Conservation (phyloP, 1,140 invertebrate species). For the Drosophila novamexicana region DNA sequence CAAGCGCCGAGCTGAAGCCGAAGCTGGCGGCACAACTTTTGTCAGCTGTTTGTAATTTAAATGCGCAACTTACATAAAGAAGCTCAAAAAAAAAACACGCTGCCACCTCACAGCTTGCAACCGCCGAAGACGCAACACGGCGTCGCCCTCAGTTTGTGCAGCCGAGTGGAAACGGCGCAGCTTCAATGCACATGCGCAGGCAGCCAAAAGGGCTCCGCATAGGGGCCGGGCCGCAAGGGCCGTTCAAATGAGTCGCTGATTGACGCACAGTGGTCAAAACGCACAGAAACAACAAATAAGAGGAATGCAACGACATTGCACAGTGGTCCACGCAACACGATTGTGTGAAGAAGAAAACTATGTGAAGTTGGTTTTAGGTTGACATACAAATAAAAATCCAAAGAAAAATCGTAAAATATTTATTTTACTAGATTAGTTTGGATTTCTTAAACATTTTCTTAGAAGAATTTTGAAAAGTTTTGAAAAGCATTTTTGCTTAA, state of each 20-base stretch:
- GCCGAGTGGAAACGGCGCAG: conserved; percentile 74
- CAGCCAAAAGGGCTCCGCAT: conserved; percentile 33
- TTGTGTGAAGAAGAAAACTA: too few species aligned
- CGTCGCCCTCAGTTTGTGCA: conserved; percentile 44
- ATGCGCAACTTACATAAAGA: conserved; percentile 71
- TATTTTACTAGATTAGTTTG: too few species aligned
- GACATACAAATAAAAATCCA: too few species aligned
- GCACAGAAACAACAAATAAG: not conserved
- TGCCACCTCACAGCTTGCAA: conserved; percentile 34
- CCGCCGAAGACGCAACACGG: conserved; percentile 4
- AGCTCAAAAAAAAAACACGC: not conserved
- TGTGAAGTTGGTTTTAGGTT: too few species aligned
- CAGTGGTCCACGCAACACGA: conserved; percentile 20
- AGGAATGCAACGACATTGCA: not conserved
- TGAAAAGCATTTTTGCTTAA: too few species aligned
- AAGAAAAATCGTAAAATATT: too few species aligned
- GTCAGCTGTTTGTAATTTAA: conserved; percentile 82
- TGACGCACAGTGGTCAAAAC: conserved; percentile 22
- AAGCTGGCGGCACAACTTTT: conserved; percentile 64
- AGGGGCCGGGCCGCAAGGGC: conserved; percentile 42
- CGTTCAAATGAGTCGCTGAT: conserved; percentile 32
- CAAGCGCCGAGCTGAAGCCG: conserved; percentile 28
- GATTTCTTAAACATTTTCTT: too few species aligned
- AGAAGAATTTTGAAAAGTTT: too few species aligned
- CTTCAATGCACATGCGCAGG: conserved; percentile 72